Evolutionary conservation across 2,797 vertebrate genomes (phyloP).

Genomic region (Lacerta agilis): DNA sequence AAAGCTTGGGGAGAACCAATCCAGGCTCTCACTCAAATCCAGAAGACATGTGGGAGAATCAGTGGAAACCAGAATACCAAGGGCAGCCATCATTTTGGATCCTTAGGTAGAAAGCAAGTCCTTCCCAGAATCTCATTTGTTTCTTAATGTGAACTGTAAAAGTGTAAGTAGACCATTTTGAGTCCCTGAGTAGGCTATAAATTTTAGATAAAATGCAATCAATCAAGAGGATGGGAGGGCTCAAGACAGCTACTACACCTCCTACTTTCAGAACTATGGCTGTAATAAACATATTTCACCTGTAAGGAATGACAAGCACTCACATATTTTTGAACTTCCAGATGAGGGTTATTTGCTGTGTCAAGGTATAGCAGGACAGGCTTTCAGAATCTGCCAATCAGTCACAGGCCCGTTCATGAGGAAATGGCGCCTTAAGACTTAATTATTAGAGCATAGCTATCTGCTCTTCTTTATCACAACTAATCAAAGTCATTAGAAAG

Average conservation of each 20-base stretch:
- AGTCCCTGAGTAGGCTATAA: background rate
- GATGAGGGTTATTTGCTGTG: background rate
- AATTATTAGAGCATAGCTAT: conserved; percentile 9
- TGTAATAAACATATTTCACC: background rate
- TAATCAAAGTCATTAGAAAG: conserved; percentile 1
- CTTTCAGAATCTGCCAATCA: conserved; percentile 12
- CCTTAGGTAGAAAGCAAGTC: background rate
- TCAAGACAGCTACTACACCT: background rate
- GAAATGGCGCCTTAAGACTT: conserved; percentile 15
- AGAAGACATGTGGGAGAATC: background rate
- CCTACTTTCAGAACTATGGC: background rate
- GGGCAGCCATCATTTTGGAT: background rate
- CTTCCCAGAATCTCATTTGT: background rate
- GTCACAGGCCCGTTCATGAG: background rate
- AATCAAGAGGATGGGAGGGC: background rate
- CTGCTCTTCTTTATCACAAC: background rate
- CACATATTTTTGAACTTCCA: background rate
- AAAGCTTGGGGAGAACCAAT: background rate
- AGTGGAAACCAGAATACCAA: background rate
- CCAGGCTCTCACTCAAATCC: background rate
- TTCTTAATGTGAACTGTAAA: background rate
- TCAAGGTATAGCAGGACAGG: background rate
- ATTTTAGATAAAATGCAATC: background rate
- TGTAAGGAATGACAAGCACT: background rate
- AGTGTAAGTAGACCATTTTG: background rate